A percentile compares a stretch with the other conserved stretches of the same genome.
Evolutionary conservation across 2,113 vertebrate species (phyloP).

Genomic region (Phaetusa simplex): DNA sequence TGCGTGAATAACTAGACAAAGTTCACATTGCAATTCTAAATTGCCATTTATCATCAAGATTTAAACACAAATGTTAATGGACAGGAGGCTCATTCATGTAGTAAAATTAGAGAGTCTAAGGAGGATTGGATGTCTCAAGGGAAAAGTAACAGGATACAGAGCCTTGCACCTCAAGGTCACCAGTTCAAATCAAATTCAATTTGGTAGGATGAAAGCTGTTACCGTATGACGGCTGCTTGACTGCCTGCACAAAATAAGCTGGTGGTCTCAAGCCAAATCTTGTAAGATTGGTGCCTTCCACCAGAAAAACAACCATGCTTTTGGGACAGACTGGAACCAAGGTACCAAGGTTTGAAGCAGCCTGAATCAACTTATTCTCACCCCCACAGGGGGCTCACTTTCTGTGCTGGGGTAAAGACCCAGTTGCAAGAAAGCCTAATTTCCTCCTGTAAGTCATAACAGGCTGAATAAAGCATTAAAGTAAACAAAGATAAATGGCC

Average conservation of each 20-base stretch:
- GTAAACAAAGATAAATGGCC: not conserved
- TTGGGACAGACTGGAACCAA: not conserved
- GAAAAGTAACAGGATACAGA: not conserved
- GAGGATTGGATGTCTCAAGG: not conserved
- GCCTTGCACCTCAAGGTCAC: conserved; percentile 4
- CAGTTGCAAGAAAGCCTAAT: not conserved
- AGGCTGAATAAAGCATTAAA: not conserved
- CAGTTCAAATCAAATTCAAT: conserved; percentile 39
- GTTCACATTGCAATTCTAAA: not conserved
- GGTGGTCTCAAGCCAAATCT: not conserved
- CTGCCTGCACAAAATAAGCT: not conserved
- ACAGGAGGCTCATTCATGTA: not conserved
- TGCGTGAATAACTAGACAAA: not conserved
- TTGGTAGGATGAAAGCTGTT: not conserved
- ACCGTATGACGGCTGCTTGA: not conserved
- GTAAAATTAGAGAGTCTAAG: not conserved
- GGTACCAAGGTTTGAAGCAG: not conserved
- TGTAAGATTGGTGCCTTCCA: not conserved
- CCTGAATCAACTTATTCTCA: not conserved
- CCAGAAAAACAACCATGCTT: not conserved
- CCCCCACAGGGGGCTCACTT: not conserved
- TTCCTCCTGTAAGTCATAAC: not conserved
- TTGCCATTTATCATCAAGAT: not conserved
- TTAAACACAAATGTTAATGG: not conserved
- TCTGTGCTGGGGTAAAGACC: not conserved